Evolutionary conservation across 2,888 invertebrate genomes (phyloP).

Genomic region (Hydroisotoma schaefferi): DNA sequence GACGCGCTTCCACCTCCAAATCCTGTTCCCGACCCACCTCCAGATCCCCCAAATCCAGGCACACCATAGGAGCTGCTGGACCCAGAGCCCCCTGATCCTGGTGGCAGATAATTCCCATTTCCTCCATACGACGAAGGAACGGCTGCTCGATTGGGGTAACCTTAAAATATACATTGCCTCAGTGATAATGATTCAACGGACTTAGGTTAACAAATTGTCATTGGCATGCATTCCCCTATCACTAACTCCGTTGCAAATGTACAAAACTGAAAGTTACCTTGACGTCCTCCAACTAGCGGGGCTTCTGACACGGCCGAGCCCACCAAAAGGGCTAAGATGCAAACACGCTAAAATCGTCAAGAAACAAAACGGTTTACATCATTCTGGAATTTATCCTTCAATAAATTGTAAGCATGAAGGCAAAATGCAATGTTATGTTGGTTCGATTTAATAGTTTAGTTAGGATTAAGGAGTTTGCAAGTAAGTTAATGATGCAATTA

Average conservation of each 20-base stretch:
- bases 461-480: too few species aligned
- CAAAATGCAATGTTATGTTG: too few species aligned
- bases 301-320: conserved; percentile 25
- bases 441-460: too few species aligned
- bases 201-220: neutral
- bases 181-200: neutral
- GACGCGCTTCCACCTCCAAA: neutral
- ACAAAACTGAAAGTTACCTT: neutral
- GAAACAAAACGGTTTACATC: too few species aligned
- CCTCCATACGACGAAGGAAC: conserved; percentile 25
- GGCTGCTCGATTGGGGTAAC: conserved; percentile 28
- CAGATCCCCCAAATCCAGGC: neutral
- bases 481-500: too few species aligned
- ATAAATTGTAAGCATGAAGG: too few species aligned
- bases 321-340: neutral
- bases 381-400: too few species aligned
- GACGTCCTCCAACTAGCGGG: conserved; percentile 14
- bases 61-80: neutral
- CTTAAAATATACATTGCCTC: neutral
- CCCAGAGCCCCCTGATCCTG: conserved; percentile 3
- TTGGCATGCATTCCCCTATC: neutral
- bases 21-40: neutral
- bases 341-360: too few species aligned
- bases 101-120: conserved; percentile 23
- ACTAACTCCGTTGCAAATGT: neutral